Percentiles rank a stretch among this genome's conserved stretches.
Evolutionary conservation across 2,797 vertebrate species (phyloP).

Genomic region (Microctenopoma lineatum): DNA sequence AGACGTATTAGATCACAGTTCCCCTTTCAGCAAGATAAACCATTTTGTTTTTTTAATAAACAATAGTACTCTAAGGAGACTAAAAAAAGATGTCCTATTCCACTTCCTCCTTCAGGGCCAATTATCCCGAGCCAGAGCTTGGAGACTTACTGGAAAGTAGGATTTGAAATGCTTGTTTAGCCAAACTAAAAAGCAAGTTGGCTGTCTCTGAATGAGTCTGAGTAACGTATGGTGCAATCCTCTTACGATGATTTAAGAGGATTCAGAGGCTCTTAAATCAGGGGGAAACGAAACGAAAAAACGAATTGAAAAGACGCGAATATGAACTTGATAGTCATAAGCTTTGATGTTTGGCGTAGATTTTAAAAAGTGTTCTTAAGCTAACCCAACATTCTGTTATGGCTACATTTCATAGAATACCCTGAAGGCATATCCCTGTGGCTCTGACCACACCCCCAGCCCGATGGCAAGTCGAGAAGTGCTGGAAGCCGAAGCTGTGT

Average conservation of each 20-base stretch:
- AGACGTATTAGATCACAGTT: constrained; percentile 35
- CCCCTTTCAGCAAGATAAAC: constrained; percentile 21
- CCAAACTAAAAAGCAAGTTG: constrained; percentile 48
- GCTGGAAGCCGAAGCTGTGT: constrained; percentile 82
- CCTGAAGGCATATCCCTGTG: constrained; percentile 93
- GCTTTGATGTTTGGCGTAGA: constrained; percentile 6
- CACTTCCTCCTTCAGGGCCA: constrained; percentile 45
- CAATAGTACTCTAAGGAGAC: constrained; percentile 10
- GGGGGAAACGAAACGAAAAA: constrained; percentile 31
- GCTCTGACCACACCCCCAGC: constrained; percentile 97
- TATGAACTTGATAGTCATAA: constrained; percentile 21
- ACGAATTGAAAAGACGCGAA: background rate
- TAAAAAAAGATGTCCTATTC: constrained; percentile 28
- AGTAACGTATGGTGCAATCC: constrained; percentile 73
- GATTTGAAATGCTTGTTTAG: constrained; percentile 58
- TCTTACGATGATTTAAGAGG: constrained; percentile 62
- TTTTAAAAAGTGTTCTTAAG: background rate
- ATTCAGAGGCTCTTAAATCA: constrained; percentile 45
- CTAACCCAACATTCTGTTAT: constrained; percentile 8
- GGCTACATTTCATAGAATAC: constrained; percentile 85
- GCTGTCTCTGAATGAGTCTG: constrained; percentile 39
- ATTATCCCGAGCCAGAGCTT: constrained; percentile 57
- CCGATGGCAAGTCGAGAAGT: constrained; percentile 92
- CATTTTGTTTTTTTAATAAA: constrained; percentile 39
- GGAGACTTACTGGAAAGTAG: constrained; percentile 47